Evolutionary conservation across 2,113 vertebrate species (phyloP).

Genomic region (Chaetodon trifascialis): DNA sequence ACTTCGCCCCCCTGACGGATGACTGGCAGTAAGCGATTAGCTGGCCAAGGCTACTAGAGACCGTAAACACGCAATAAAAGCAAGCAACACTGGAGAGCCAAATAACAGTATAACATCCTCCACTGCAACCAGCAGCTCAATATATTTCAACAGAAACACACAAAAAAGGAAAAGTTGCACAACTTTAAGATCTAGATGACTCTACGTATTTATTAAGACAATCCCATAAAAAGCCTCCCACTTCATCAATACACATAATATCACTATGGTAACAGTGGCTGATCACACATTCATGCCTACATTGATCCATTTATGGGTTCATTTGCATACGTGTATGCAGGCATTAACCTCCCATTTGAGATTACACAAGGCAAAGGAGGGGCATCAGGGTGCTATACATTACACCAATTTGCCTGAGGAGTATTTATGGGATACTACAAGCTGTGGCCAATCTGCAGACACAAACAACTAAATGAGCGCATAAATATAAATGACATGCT

Average conservation of each 20-base stretch:
- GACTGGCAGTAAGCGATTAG: slow-evolving; percentile 49
- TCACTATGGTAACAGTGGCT: slow-evolving; percentile 11
- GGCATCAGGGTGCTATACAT: slow-evolving; percentile 35
- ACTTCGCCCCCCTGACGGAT: slow-evolving; percentile 60
- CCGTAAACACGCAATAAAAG: slow-evolving; percentile 46
- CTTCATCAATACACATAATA: slow-evolving; percentile 3
- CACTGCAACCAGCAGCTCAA: not conserved
- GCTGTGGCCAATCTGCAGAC: slow-evolving; percentile 62
- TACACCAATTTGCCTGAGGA: slow-evolving; percentile 56
- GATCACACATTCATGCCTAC: slow-evolving; percentile 24
- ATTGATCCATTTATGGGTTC: slow-evolving; percentile 7
- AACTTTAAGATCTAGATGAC: not conserved
- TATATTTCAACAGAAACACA: slow-evolving; percentile 1
- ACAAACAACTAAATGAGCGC: slow-evolving; percentile 75
- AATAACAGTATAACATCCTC: slow-evolving; percentile 5
- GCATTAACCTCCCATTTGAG: slow-evolving; percentile 47
- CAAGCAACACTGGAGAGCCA: slow-evolving; percentile 22
- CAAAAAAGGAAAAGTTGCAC: not conserved
- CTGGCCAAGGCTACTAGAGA: slow-evolving; percentile 63
- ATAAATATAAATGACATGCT: slow-evolving; percentile 78
- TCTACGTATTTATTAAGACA: not conserved
- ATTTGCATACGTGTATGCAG: not conserved
- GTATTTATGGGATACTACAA: slow-evolving; percentile 65
- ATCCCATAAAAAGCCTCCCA: not conserved
- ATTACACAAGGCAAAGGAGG: slow-evolving; percentile 35